Base-by-base conservation (phyloP, 2,888 invertebrate species). In the Chaetogeoica ovagalla region DNA sequence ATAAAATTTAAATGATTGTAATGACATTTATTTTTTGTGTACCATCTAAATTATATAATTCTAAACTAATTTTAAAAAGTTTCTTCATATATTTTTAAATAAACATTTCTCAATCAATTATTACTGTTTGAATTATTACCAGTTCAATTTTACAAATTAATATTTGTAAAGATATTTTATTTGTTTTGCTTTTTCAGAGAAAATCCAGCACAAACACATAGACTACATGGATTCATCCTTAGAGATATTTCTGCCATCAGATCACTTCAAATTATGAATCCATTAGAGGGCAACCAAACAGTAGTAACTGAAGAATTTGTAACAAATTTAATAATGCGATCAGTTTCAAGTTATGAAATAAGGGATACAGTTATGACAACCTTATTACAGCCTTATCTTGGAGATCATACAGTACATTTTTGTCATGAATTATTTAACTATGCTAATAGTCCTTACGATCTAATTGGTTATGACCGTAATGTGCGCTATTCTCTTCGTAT, bases 401-500 rank as follows among this genome's bases (percentile, higher is more conserved):
- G 91, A 30, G 87, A 88, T 0, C 89, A 91, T 83, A 94, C 95
- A 0, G 90, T 91, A 81, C 97, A 97, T 86, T 97, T 97, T 86
- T 89, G 94, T 55, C 96, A 97, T 85, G 97, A 97, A 85, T 89
- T 97, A 82, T 91, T 92, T 84, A 91, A 91, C 86, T 97, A 93
- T 87, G 95, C 97, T 55, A 89, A 92, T 48, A 95, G 95, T 17
- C 94, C 94, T 0, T 94, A 91, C 86, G 95, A 95, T 85, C 91
- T 97, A 90, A 88, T 91, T 76, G 94, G 93, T n/a, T 94, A 93
- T 85, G 94, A 94, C 85, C 88, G 63, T 15, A n/a, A 79, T 71
- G 79, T 79, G 39, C 48, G 19, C 9, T 77, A 55, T 70, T 11
- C 15, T 62, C 8, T 11, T 37, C 6, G 15, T 1, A 68, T 23